Evolutionary conservation across 2,113 vertebrate species (phyloP).

Genomic region (Tauraco erythrolophus): DNA sequence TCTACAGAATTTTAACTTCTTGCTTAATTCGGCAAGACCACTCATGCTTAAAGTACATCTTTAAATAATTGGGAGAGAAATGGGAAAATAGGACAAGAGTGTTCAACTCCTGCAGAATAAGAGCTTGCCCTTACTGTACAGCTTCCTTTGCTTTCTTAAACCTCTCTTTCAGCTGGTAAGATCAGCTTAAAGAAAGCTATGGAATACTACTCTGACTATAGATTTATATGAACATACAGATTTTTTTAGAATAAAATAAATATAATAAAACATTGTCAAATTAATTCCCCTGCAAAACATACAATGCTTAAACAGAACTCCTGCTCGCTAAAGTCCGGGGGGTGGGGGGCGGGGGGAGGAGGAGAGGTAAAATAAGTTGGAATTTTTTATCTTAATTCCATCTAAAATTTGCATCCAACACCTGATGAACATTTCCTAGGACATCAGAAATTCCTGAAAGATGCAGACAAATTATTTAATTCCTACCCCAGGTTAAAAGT

Average conservation of each 20-base stretch:
- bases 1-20: neutral
- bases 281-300: neutral
- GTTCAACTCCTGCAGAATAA: neutral
- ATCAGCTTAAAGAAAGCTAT: neutral
- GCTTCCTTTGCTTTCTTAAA: neutral
- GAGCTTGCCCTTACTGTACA: neutral
- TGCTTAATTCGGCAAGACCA: neutral
- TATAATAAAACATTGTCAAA: neutral
- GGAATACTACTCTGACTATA: neutral
- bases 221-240: neutral
- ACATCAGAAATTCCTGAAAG: neutral
- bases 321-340: rapidly evolving
- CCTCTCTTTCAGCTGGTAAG: neutral
- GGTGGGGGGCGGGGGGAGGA: no score
- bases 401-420: neutral
- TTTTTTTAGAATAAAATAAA: neutral
- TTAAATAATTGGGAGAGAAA: neutral
- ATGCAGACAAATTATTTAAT: neutral
- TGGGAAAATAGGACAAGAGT: neutral
- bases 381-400: neutral
- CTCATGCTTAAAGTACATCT: neutral
- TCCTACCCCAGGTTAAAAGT: neutral
- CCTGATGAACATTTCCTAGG: neutral
- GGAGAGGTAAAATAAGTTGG: neutral
- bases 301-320: neutral